Conservation (phyloP, 2,797 vertebrate genomes). For the Octomys mimax region DNA sequence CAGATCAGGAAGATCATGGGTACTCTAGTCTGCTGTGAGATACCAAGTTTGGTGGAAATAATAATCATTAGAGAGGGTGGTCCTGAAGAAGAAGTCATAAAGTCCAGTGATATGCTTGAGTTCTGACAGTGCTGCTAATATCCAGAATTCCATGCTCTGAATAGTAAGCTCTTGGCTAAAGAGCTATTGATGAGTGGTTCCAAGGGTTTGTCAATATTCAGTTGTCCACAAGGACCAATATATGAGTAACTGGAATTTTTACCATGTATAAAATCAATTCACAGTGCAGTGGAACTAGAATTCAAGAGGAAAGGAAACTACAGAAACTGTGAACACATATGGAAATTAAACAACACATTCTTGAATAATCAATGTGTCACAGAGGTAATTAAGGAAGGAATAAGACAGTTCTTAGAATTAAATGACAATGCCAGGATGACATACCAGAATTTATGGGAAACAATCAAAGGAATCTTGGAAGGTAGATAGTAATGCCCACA, state of each 20-base stretch:
- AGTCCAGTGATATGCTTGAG: not conserved
- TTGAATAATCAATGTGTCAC: too few species aligned
- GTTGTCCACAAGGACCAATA: not conserved
- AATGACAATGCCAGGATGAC: too few species aligned
- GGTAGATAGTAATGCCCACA: too few species aligned
- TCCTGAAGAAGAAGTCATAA: not conserved
- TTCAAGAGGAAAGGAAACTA: too few species aligned
- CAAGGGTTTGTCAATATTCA: not conserved
- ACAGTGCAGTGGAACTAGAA: too few species aligned
- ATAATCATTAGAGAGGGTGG: not conserved
- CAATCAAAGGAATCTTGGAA: too few species aligned
- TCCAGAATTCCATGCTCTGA: not conserved
- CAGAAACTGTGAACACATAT: too few species aligned
- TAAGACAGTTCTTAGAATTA: too few species aligned
- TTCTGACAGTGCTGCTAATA: not conserved
- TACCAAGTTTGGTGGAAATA: not conserved
- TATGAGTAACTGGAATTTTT: not conserved
- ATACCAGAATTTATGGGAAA: too few species aligned
- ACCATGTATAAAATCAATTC: too few species aligned
- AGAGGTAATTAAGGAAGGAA: too few species aligned
- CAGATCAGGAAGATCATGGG: not conserved
- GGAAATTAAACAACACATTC: too few species aligned
- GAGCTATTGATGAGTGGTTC: not conserved
- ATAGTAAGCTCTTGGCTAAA: not conserved
- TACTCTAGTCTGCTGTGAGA: not conserved